These are phyloP conservation scores for Ictidomys tridecemlineatus DNA, from an alignment of 2,113 vertebrate species.

Conservation along the genomic window DNA sequence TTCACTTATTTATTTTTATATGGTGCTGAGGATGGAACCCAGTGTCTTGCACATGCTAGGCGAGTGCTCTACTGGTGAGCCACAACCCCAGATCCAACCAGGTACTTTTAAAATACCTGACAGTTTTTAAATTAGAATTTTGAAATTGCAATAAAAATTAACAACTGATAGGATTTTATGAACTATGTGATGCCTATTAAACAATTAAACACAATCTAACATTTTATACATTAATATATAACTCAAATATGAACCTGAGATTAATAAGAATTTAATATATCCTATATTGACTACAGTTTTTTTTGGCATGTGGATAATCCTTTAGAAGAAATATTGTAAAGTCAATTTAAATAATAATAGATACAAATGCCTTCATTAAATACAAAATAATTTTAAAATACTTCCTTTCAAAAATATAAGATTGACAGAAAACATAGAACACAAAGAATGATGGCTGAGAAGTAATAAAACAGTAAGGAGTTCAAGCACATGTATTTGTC, in stretches of 20 bases:
- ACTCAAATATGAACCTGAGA: not conserved
- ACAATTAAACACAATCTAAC: not conserved
- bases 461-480: not conserved
- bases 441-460: slow-evolving; percentile 1
- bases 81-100: not conserved
- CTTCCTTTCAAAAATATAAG: slow-evolving; percentile 11
- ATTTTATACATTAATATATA: not conserved
- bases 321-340: not conserved
- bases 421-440: not conserved
- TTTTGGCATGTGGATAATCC: not conserved
- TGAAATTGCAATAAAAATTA: not conserved
- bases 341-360: not conserved
- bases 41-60: too few relatives aligned
- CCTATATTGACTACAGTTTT: not conserved
- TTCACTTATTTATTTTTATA: too few relatives aligned
- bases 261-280: not conserved
- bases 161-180: not conserved
- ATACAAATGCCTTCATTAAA: not conserved
- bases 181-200: not conserved
- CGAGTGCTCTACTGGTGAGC: too few relatives aligned
- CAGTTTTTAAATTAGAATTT: not conserved
- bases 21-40: too few relatives aligned
- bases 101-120: not conserved
- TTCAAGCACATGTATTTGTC: not conserved
- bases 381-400: not conserved